Base-by-base conservation (phyloP, 2,113 vertebrate genomes). In the Ptilorrhoa leucosticta region DNA sequence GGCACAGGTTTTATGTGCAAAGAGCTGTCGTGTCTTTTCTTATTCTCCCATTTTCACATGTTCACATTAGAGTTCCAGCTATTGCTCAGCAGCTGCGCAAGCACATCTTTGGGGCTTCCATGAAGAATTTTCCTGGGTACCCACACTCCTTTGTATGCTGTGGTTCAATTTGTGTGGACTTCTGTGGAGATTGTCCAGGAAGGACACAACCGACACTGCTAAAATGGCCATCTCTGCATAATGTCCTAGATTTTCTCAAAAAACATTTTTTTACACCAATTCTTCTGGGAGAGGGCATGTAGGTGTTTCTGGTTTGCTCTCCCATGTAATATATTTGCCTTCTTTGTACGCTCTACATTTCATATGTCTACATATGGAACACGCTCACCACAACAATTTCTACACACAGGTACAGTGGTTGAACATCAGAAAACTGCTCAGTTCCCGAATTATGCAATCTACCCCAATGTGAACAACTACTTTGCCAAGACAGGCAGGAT, bases 161-260 rank as follows among this genome's bases (percentile, higher is more conserved):
- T 69, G 21, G 7, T 60, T 85, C 22, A 35, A 16, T 30, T 16
- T 69, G 10, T 18, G 7, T 44, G n/a, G 31, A 39, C 8, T 4
- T 11, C n/a, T 24, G 21, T 78, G 51, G 45, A 47, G 10, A 11
- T 11, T 9, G 8, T 9, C 39, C 13, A 26, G 51, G 44, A 93
- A 81, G 13, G 42, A 56, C 61, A 35, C 3, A 69, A 28, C 21
- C 0, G 0, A 21, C 35, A 15, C 64, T 78, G 69, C 26, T n/a
- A 37, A 71, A 69, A 61, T n/a, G 9, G 24, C 7, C 20, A 33
- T 33, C 14, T 50, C 33, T 33, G 27, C 19, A 45, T 51, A 15
- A 57, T 6, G 18, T 48, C 54, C 39, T 50, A 77, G 39, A 39
- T 71, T 56, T 87, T 72, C 26, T 47, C 48, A 68, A 40, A n/a